Conservation (phyloP, 2,888 invertebrate genomes). For the Bruchidius siliquastri region DNA sequence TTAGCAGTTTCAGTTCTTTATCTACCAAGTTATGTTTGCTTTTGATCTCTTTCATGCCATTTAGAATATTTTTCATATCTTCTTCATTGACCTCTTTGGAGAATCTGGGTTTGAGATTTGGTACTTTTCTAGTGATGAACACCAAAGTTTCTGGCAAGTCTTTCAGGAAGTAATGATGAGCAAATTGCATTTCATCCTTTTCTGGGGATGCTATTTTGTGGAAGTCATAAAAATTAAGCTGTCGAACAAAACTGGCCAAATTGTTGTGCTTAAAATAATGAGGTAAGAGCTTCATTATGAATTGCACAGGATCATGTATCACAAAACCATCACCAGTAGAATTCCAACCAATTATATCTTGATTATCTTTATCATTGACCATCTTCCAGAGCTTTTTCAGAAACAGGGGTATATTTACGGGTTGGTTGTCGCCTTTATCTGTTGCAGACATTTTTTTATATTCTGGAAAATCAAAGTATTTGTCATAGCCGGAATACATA, state of each 20-base stretch:
- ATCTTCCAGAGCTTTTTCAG: conserved; percentile 34
- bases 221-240: conserved; percentile 97
- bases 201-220: conserved; percentile 89
- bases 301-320: conserved; percentile 85
- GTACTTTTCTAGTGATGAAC: conserved; percentile 60
- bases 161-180: conserved; percentile 83
- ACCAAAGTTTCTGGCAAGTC: conserved; percentile 76
- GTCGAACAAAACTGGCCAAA: conserved; percentile 93
- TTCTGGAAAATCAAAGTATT: background rate
- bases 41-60: conserved; percentile 25
- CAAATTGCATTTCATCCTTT: conserved; percentile 86
- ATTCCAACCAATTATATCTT: conserved; percentile 32
- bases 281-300: conserved; percentile 84
- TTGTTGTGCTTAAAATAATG: conserved; percentile 97
- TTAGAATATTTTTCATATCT: conserved; percentile 20
- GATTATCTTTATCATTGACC: conserved; percentile 26
- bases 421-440: background rate
- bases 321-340: conserved; percentile 77
- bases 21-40: conserved; percentile 24
- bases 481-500: background rate
- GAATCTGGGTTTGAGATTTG: conserved; percentile 1
- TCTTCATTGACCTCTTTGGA: conserved; percentile 11
- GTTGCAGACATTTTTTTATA: background rate
- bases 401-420: conserved; percentile 24
- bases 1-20: conserved; percentile 24